Evolutionary conservation across 2,888 invertebrate genomes (phyloP).

Genomic region (Coelopa pilipes): DNA sequence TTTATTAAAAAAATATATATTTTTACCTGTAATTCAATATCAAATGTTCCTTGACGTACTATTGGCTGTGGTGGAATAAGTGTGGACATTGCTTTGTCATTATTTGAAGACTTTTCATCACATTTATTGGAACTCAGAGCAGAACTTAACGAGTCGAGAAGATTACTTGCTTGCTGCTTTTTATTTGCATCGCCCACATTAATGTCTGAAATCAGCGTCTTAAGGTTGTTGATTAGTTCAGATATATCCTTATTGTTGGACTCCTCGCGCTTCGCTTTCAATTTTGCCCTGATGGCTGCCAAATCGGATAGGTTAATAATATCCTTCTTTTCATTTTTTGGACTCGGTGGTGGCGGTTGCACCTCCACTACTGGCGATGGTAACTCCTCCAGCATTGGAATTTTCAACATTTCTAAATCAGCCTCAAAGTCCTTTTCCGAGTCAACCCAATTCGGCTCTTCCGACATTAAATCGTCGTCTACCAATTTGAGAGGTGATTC

Average conservation of each 20-base stretch:
- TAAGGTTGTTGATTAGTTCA: constrained; percentile 49
- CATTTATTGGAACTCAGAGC: constrained; percentile 38
- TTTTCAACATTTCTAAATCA: constrained; percentile 53
- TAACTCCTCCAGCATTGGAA: constrained; percentile 51
- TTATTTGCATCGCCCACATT: constrained; percentile 44
- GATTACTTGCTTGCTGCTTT: constrained; percentile 46
- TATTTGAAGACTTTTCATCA: neutral
- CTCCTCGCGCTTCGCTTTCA: constrained; percentile 42
- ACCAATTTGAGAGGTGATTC: constrained; percentile 50
- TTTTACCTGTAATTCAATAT: constrained; percentile 49
- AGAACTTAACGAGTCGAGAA: constrained; percentile 51
- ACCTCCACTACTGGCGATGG: constrained; percentile 41
- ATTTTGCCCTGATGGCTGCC: constrained; percentile 41
- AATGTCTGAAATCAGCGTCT: constrained; percentile 47
- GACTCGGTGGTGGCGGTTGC: neutral
- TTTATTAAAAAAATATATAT: too few species aligned
- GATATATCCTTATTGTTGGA: constrained; percentile 47
- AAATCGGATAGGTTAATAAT: constrained; percentile 33
- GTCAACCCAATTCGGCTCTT: constrained; percentile 46
- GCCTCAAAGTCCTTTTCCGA: constrained; percentile 53
- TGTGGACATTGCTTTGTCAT: neutral
- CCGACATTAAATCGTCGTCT: constrained; percentile 49
- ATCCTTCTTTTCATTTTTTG: neutral
- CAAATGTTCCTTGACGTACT: constrained; percentile 54
- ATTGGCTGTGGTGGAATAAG: constrained; percentile 46